Base-by-base conservation (phyloP, 64 coral and sea anemone species). In the Porites lutea region DNA sequence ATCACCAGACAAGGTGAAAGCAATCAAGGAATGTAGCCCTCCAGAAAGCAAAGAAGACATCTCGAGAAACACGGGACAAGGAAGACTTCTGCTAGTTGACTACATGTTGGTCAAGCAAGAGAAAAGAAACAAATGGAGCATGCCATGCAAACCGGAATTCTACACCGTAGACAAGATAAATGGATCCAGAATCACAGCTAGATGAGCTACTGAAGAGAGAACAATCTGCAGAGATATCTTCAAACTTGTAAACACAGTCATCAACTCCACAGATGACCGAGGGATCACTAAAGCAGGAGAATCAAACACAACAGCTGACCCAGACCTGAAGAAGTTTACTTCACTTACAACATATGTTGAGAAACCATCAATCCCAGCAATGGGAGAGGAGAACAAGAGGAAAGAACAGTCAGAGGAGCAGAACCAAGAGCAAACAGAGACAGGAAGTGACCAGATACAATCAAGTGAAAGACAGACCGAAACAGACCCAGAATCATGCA, bases 1-100 rank as follows among this genome's bases (percentile, higher is more conserved):
- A 86, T 86, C 93, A 70, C 87, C 79, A n/a, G 88, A 95, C 22
- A 96, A 89, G 21, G 89, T 89, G 8, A 92, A 48, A 92, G 94
- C 89, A 55, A 64, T 96, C 15, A 92, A 89, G 72, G 89, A 96
- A 11, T 83, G 85, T 11, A 59, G 60, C 59, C 20, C 10, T 72
- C 75, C 52, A 16, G 77, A 90, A 48, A 72, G 22, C 11, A 96
- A 96, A 53, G 86, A 86, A 21, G 86, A 20, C 18, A 86, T 96
- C 0, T 20, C n/a, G n/a, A n/a, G n/a, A n/a, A 23, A 83, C 8
- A 49, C 13, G 48, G 73, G 45, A 52, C 54, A 66, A 46, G 61
- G 19, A 45, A 60, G 66, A 48, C 22, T 89, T 7, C 43, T 78
- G 19, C 72, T 86, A 48, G 83, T 37, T 45, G 65, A 69, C 67